Evolutionary conservation across 1,140 invertebrate species (phyloP), one percentile per base, ranked within the genome.

Genomic region (Drosophila kanapiae): DNA sequence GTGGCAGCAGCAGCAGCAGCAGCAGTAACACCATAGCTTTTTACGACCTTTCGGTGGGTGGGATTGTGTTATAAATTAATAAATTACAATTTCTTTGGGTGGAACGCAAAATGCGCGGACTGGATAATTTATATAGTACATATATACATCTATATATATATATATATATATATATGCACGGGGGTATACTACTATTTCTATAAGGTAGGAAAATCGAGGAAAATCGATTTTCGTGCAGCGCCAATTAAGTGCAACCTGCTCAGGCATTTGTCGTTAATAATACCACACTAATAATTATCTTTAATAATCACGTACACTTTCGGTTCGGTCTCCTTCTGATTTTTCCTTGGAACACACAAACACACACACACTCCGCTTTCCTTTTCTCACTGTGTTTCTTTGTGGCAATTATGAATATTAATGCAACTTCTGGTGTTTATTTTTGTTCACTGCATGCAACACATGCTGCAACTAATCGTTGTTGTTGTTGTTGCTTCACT

Each of bases 61-160:
- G 58, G 67, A 47, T 59, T 63, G 64, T 64, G 76, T 90, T 90
- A 90, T 90, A 90, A 90, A 90, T 90, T 90, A 90, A 90, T 90
- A 90, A 90, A 90, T 90, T 90, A 90, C 84, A 87, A 83, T 82
- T 83, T 87, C 75, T 72, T 81, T 65, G 49, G 63, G 49, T 60
- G 72, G 70, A 54, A 65, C 49, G 75, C 47, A 77, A 74, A 74
- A 49, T 74, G 70, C 70, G 70, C 70, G 70, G 68, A 77, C 75
- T 68, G 62, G 51, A 76, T 76, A 76, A 76, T 58, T 51, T 76
- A 76, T 74, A 40, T 35, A 31, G 16, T 47, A 56, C 56, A 56
- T 43, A 43, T 18, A 67, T 27, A 57, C 31, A 47, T 48, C 54
- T 18, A 37, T 6, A 42, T 45, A 37, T 48, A 67, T 27, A 57